phyloP scores from a whole-genome alignment of 2,113 vertebrate species.

The Blennius ocellaris region DNA sequence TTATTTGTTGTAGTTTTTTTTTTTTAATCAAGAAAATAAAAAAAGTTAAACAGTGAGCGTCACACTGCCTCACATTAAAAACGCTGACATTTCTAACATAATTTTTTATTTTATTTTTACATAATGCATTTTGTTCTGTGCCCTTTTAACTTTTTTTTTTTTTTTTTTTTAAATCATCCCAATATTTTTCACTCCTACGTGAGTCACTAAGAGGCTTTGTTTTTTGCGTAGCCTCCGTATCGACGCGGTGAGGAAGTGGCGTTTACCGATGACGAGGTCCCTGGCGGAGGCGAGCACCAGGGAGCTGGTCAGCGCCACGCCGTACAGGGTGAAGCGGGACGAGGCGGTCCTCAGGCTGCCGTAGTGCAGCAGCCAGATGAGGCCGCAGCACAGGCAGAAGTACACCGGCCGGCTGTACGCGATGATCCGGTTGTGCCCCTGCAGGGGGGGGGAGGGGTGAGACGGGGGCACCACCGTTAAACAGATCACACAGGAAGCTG shows the following conservation, averaged over 20 bases:
- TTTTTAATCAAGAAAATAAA: too few relatives aligned
- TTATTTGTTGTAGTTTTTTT: too few relatives aligned
- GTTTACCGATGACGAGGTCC: slow-evolving; percentile 93
- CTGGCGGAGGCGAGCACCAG: slow-evolving; percentile 92
- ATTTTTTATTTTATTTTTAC: background rate
- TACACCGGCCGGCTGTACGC: slow-evolving; percentile 99
- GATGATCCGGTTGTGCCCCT: slow-evolving; percentile 99
- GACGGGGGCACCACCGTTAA: background rate
- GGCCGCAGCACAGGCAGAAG: slow-evolving; percentile 98
- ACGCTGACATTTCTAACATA: background rate
- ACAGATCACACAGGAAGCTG: background rate
- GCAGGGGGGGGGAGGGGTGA: background rate
- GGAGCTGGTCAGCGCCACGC: slow-evolving; percentile 93
- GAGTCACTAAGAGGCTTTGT: too few relatives aligned
- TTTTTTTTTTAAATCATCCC: too few relatives aligned
- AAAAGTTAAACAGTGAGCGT: too few relatives aligned
- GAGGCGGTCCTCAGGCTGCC: slow-evolving; percentile 89
- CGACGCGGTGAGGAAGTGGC: too few relatives aligned
- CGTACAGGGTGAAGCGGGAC: slow-evolving; percentile 91
- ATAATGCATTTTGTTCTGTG: background rate
- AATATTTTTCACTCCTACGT: too few relatives aligned
- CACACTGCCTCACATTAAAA: too few relatives aligned
- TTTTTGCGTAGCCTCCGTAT: too few relatives aligned
- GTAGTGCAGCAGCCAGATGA: slow-evolving; percentile 97
- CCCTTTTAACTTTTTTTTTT: background rate